Base-by-base conservation (phyloP, 2,888 invertebrate species). In the Protodeltote pygarga region DNA sequence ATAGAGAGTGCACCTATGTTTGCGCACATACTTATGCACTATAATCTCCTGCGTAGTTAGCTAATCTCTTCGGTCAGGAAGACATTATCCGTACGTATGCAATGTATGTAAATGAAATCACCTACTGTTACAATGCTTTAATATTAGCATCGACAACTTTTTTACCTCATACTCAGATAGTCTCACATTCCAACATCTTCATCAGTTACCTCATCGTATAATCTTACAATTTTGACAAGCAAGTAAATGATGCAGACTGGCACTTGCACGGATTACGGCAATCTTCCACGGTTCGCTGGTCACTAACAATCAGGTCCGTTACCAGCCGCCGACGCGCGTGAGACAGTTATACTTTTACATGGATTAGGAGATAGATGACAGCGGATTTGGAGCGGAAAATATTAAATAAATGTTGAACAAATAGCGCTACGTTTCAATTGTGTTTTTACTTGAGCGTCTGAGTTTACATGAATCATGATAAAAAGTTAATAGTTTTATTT, bases 291-390 rank as follows among this genome's bases (percentile, higher is more conserved):
- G 69, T 76, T 65, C 51, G 72, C 41, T 72, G 77, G 51, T 38
- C 64, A 28, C 61, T 47, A 44, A 77, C 79, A 76, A 75, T 75
- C 66, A 57, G 31, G 49, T 49, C 79, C 80, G 80, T 80, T 80
- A 80, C 39, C 51, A 61, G 39, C 50, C 48, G 50, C 41, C 61
- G 60, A 53, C 58, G 55, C 54, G 54, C 54, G 54, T 52, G 62
- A 50, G 71, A 68, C 68, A 60, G 67, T 68, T 68, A 70, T 46
- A 39, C 24, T 46, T 38, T 24, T 15, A 29, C 25, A 17, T 47
- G 49, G 46, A 39, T 39, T 51, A 60, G 45, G 48, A 21, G 23
- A 50, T 24, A 33, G 19, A 25, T 33, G 48, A 52, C 49, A 58
- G 66, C 66, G 67, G 33, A 47, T 45, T 61, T 44, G 14, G 70